Evolutionary conservation across 1,140 invertebrate genomes (phyloP).

Genomic region (Pogonomyrmex californicus): DNA sequence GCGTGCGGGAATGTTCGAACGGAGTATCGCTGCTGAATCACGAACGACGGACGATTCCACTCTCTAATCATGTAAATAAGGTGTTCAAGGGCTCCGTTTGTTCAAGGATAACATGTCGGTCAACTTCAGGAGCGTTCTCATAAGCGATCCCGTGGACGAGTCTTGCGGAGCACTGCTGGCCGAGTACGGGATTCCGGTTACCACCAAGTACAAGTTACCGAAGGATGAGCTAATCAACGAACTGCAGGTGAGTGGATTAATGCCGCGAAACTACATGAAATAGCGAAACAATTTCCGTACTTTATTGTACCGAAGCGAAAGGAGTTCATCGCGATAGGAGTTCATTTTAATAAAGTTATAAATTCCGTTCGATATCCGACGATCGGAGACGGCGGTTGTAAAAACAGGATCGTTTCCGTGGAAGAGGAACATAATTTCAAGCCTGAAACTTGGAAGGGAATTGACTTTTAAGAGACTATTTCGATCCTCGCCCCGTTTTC

Average conservation of each 20-base stretch:
- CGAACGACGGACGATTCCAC: background rate
- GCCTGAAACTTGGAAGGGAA: slow-evolving; percentile 3
- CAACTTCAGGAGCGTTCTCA: slow-evolving; percentile 90
- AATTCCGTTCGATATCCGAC: background rate
- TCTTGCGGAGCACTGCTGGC: slow-evolving; percentile 94
- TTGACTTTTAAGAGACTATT: background rate
- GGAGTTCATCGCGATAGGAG: background rate
- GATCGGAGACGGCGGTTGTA: background rate
- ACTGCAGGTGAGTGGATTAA: slow-evolving; percentile 90
- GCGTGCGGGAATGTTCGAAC: background rate
- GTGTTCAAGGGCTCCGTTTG: slow-evolving; percentile 27
- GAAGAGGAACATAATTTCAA: slow-evolving; percentile 4
- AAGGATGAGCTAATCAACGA: slow-evolving; percentile 94
- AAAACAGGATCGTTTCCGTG: background rate
- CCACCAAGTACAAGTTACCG: slow-evolving; percentile 93
- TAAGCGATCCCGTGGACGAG: slow-evolving; percentile 96
- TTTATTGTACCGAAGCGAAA: background rate
- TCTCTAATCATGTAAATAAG: slow-evolving; percentile 31
- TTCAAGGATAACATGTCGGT: slow-evolving; percentile 83
- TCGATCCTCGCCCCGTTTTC: background rate
- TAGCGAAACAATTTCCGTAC: background rate
- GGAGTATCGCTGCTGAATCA: background rate
- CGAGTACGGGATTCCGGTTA: slow-evolving; percentile 93
- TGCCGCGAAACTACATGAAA: background rate
- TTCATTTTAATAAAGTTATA: background rate